Evolutionary conservation across 2,113 vertebrate species (phyloP).

Genomic region (Carassius gibelio): DNA sequence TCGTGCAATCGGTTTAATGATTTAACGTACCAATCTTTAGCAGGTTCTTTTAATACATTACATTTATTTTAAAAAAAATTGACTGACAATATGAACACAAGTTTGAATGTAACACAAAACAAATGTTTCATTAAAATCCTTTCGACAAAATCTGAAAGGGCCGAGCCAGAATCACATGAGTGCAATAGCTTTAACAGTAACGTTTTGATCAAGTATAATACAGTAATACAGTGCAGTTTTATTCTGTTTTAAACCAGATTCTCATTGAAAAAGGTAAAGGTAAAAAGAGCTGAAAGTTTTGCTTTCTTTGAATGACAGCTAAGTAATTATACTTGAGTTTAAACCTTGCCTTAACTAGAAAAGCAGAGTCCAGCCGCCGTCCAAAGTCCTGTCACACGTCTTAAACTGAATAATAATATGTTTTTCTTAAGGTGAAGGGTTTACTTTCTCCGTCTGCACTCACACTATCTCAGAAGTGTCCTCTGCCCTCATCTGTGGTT

Average conservation of each 20-base stretch:
- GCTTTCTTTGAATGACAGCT: neutral
- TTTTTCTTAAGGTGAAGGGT: neutral
- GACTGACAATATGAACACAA: no score
- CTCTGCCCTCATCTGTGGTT: neutral
- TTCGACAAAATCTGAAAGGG: no score
- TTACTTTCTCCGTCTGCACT: neutral
- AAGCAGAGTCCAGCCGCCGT: conserved; percentile 49
- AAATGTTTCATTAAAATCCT: no score
- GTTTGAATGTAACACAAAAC: no score
- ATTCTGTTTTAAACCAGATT: neutral
- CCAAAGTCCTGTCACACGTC: neutral
- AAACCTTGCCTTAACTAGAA: neutral
- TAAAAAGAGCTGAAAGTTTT: neutral
- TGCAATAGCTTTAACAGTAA: no score
- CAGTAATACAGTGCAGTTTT: neutral
- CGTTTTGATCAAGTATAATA: no score
- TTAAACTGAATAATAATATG: neutral
- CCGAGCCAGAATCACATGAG: no score
- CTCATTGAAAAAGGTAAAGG: neutral
- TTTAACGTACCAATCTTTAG: no score
- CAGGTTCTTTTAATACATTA: no score
- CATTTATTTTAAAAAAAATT: no score
- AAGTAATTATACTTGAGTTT: neutral
- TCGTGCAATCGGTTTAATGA: no score
- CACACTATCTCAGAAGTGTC: neutral